Evolutionary conservation across 2,888 invertebrate species (phyloP).

Genomic region (Hyalella azteca): DNA sequence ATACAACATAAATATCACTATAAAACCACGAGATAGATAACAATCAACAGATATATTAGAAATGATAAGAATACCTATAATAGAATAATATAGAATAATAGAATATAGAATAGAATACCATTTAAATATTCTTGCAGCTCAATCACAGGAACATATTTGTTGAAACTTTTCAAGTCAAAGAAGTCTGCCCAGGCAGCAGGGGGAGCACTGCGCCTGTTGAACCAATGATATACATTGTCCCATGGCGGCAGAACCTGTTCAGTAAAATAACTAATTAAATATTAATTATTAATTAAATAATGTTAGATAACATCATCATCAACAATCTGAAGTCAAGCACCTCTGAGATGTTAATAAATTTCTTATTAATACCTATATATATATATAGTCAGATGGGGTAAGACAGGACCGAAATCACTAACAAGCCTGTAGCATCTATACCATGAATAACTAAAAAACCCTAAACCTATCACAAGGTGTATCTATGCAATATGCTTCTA

Average conservation of each 20-base stretch:
- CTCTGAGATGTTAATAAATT: background rate
- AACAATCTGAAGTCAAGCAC: background rate
- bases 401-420: background rate
- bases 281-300: background rate
- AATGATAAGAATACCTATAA: background rate
- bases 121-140: constrained; percentile 78
- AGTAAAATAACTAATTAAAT: constrained; percentile 64
- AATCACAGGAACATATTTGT: constrained; percentile 80
- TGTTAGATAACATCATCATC: background rate
- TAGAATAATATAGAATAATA: background rate
- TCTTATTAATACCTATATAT: background rate
- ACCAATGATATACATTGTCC: constrained; percentile 91
- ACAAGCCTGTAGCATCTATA: background rate
- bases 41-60: background rate
- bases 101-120: constrained; percentile 31
- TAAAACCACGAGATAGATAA: no score
- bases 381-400: background rate
- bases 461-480: no score
- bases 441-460: background rate
- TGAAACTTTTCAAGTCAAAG: constrained; percentile 82
- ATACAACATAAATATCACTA: no score
- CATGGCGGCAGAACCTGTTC: constrained; percentile 88
- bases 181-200: constrained; percentile 81
- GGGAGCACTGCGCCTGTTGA: constrained; percentile 67
- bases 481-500: no score